Evolutionary conservation across 1,140 invertebrate genomes (phyloP).

Genomic region (Zophobas morio): DNA sequence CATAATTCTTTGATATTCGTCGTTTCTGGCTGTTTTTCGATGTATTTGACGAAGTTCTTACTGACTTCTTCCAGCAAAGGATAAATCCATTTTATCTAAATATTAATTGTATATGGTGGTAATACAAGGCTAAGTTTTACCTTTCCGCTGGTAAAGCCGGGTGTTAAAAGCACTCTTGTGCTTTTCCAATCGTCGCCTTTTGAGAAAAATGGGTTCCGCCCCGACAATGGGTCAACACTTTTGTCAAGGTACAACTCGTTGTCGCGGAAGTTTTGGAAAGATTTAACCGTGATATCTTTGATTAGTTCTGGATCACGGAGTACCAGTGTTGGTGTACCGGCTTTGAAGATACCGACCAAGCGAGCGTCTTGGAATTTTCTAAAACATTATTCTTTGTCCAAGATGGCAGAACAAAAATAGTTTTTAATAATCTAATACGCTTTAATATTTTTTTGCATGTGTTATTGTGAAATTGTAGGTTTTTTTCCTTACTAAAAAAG

Average conservation of each 20-base stretch:
- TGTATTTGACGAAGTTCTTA: slow-evolving; percentile 50
- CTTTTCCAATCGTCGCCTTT: slow-evolving; percentile 67
- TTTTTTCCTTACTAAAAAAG: too few relatives aligned
- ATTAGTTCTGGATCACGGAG: slow-evolving; percentile 66
- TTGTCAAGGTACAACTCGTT: slow-evolving; percentile 60
- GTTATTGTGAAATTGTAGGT: too few relatives aligned
- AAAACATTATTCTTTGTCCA: background rate
- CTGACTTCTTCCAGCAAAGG: slow-evolving; percentile 54
- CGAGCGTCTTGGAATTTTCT: background rate
- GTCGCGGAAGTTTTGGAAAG: slow-evolving; percentile 61
- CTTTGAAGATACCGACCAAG: slow-evolving; percentile 13
- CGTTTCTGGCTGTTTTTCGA: slow-evolving; percentile 41
- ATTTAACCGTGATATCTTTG: slow-evolving; percentile 64
- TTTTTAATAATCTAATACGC: too few relatives aligned
- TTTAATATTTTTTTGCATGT: too few relatives aligned
- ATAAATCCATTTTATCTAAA: slow-evolving; percentile 66
- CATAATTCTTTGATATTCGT: slow-evolving; percentile 43
- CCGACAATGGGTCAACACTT: slow-evolving; percentile 3
- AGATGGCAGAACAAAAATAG: background rate
- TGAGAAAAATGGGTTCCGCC: slow-evolving; percentile 67
- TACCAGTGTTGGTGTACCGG: slow-evolving; percentile 53
- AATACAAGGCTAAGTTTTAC: slow-evolving; percentile 47
- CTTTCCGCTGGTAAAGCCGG: slow-evolving; percentile 67
- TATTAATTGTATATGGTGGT: background rate
- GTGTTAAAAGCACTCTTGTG: slow-evolving; percentile 63